Evolutionary conservation across 1,140 invertebrate species (phyloP), one percentile per base, ranked within the genome.

Genomic region (Mercenaria mercenaria): DNA sequence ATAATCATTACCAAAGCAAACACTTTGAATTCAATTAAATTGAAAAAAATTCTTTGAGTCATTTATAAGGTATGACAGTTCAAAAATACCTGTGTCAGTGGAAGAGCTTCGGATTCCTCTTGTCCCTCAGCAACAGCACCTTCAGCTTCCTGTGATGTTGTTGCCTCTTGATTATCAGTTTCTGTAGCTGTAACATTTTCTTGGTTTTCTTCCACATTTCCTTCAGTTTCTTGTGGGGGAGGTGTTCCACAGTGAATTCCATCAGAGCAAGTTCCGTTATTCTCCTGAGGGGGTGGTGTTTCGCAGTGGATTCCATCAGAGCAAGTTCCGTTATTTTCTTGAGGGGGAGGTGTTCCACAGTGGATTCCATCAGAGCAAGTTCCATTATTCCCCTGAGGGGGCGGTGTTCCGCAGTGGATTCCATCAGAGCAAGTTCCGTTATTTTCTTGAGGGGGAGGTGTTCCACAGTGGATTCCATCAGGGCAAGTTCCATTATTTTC

Each of bases 201-300:
- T 11, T 81, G 56, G 41, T 88, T 92, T 41, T 97, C 97, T 93
- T 97, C 97, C 13, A 97, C 97, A 41, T n/a, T 76, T 74, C 59
- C 79, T n/a, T 86, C 72, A 52, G 77, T 79, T 59, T 84, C 88
- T 59, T 83, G 72, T 41, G 76, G 77, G 11, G 89, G 77, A 29
- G 89, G 84, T 20, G 82, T 90, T 56, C 89, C 77, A 91, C 90
- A 88, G 32, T 85, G 83, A 34, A 85, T 85, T 11, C 90, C 90
- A 81, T 91, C 77, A 26, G 90, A 37, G 20, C 77, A 85, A 32
- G 80, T 72, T 67, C 77, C 81, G 50, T 43, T 61, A 23, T 18
- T 11, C 64, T 91, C 90, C 43, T 86, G 76, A 26, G 85, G 79
- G 10, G 90, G 85, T 56, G 80, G 85, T 29, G 85, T 86, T n/a